Percentiles rank a stretch among this genome's conserved stretches.
phyloP scores from a whole-genome alignment of 2,797 vertebrate genomes.

The Girardinus metallicus region DNA sequence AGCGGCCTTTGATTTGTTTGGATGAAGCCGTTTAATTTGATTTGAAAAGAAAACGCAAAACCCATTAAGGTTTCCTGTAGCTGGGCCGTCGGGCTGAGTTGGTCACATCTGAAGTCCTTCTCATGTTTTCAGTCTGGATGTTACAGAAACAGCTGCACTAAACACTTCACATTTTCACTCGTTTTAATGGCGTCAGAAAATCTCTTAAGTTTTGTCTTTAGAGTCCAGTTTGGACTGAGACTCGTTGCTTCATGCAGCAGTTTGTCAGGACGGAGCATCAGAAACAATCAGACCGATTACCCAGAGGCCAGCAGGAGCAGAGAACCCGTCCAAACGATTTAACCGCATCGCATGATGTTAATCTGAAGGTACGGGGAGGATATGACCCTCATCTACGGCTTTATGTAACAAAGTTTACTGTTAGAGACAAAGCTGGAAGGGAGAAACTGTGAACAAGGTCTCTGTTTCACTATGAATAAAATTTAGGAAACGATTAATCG shows the following conservation, averaged over 20 bases:
- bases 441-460: not conserved
- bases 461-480: not conserved
- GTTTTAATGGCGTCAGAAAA: too few relatives aligned
- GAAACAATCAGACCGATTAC: not conserved
- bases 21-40: constrained; percentile 20
- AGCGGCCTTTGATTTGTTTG: constrained; percentile 19
- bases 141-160: not conserved
- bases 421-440: not conserved
- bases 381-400: not conserved
- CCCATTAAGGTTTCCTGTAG: constrained; percentile 10
- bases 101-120: not conserved
- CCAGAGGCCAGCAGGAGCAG: not conserved
- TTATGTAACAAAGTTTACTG: not conserved
- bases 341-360: not conserved
- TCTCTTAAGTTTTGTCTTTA: not conserved
- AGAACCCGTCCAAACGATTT: not conserved
- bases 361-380: not conserved
- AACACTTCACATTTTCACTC: not conserved
- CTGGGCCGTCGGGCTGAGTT: constrained; percentile 4
- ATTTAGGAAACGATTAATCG: not conserved
- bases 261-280: not conserved
- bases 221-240: not conserved
- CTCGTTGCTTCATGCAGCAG: not conserved
- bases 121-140: not conserved
- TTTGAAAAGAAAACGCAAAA: constrained; percentile 22